A percentile compares a stretch with the other conserved stretches of the same genome.
These are phyloP conservation scores for Charina bottae DNA, from an alignment of 2,113 vertebrate species.

Conservation along the genomic window DNA sequence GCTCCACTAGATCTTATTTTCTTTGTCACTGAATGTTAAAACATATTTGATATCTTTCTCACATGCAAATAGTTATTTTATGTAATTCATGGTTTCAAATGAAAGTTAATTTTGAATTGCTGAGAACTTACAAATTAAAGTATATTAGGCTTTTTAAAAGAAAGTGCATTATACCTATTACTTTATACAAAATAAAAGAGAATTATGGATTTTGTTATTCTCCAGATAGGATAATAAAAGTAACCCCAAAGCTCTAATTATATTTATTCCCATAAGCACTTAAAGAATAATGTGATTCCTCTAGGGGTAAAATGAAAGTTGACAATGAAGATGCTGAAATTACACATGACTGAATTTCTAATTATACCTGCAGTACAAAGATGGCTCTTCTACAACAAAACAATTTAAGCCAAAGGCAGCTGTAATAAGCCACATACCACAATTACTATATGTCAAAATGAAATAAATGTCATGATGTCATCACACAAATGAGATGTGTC, in stretches of 20 bases:
- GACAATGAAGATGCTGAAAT: background rate
- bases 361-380: conserved; percentile 1
- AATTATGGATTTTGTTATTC: background rate
- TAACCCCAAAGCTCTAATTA: conserved; percentile 11
- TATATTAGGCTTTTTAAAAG: background rate
- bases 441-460: background rate
- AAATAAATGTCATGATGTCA: background rate
- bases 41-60: background rate
- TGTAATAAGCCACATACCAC: background rate
- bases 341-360: conserved; percentile 31
- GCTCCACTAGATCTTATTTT: background rate
- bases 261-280: conserved; percentile 19
- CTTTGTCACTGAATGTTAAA: background rate
- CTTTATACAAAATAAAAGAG: background rate
- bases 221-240: background rate
- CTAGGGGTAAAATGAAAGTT: conserved; percentile 2
- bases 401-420: background rate
- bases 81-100: too few relatives aligned
- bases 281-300: conserved; percentile 9
- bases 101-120: background rate
- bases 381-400: background rate
- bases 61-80: background rate
- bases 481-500: background rate
- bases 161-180: background rate
- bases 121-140: background rate